These are phyloP conservation scores for Epistrophe eligans DNA, from an alignment of 2,888 invertebrate species.

Conservation along the genomic window DNA sequence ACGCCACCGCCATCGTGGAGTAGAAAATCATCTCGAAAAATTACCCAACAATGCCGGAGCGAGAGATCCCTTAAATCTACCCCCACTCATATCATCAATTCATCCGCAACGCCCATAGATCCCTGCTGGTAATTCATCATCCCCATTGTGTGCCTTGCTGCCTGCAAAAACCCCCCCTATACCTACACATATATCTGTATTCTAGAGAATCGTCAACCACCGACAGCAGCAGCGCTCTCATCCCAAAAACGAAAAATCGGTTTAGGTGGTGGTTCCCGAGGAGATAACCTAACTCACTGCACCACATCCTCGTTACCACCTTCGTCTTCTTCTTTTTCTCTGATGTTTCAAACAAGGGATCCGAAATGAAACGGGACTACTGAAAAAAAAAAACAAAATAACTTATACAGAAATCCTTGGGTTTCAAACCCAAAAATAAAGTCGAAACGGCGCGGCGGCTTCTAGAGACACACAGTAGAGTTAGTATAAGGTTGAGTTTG, in stretches of 20 bases:
- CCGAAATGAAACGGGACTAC: slow-evolving; percentile 40
- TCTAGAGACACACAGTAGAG: not conserved
- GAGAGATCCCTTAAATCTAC: slow-evolving; percentile 70
- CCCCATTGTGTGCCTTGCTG: slow-evolving; percentile 72
- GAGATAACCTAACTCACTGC: slow-evolving; percentile 77
- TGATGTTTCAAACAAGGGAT: slow-evolving; percentile 64
- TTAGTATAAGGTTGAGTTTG: not conserved
- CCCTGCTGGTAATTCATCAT: slow-evolving; percentile 77
- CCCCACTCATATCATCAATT: slow-evolving; percentile 82
- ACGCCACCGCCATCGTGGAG: slow-evolving; percentile 2
- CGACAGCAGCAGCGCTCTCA: slow-evolving; percentile 62
- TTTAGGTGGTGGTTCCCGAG: slow-evolving; percentile 61
- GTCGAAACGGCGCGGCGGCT: slow-evolving; percentile 59
- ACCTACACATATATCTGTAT: not conserved
- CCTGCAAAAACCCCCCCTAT: slow-evolving; percentile 75
- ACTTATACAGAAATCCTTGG: slow-evolving; percentile 58
- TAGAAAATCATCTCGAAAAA: slow-evolving; percentile 71
- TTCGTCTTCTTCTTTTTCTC: slow-evolving; percentile 26
- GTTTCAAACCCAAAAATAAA: slow-evolving; percentile 73
- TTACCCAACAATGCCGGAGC: slow-evolving; percentile 69
- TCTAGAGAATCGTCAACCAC: slow-evolving; percentile 69
- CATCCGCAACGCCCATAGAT: slow-evolving; percentile 78
- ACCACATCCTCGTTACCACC: slow-evolving; percentile 75
- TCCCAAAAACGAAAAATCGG: slow-evolving; percentile 69
- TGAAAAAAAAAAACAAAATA: slow-evolving; percentile 29